Evolutionary conservation across 2,888 invertebrate species (phyloP).

Genomic region (Drosophila falleni): DNA sequence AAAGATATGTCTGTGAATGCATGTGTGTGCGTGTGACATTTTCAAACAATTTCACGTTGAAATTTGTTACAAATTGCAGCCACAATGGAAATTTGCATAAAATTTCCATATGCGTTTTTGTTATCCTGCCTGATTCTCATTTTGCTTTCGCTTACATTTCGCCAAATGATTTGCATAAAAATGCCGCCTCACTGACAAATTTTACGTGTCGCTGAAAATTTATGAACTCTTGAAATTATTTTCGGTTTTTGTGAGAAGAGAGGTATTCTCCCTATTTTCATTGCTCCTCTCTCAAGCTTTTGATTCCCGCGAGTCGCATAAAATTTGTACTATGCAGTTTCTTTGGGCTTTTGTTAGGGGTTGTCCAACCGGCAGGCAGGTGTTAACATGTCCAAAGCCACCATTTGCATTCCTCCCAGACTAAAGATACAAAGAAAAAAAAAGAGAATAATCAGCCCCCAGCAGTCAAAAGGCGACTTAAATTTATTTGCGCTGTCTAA

Average conservation of each 20-base stretch:
- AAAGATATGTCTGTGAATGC: slow-evolving; percentile 1
- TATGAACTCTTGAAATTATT: slow-evolving; percentile 61
- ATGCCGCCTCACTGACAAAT: slow-evolving; percentile 61
- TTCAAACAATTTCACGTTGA: slow-evolving; percentile 71
- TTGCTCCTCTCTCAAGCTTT: neutral
- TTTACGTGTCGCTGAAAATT: slow-evolving; percentile 53
- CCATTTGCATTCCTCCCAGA: slow-evolving; percentile 54
- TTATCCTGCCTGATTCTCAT: slow-evolving; percentile 38
- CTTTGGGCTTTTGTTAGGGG: slow-evolving; percentile 1
- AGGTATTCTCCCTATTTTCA: too few relatives aligned
- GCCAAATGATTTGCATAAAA: slow-evolving; percentile 64
- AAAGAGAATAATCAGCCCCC: neutral
- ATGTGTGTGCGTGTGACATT: slow-evolving; percentile 31
- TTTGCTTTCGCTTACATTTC: slow-evolving; percentile 53
- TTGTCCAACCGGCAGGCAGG: slow-evolving; percentile 52
- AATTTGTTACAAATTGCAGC: slow-evolving; percentile 76
- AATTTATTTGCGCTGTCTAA: slow-evolving; percentile 70
- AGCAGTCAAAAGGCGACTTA: slow-evolving; percentile 50
- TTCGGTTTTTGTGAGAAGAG: slow-evolving; percentile 9
- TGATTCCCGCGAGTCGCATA: slow-evolving; percentile 59
- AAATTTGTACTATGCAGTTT: slow-evolving; percentile 48
- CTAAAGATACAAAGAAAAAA: neutral
- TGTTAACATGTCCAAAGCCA: slow-evolving; percentile 63
- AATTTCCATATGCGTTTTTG: slow-evolving; percentile 78
- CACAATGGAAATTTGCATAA: slow-evolving; percentile 74